A percentile compares a stretch with the other conserved stretches of the same genome.
phyloP scores from a whole-genome alignment of 1,140 invertebrate genomes.

The Zaprionus gabonicus region DNA sequence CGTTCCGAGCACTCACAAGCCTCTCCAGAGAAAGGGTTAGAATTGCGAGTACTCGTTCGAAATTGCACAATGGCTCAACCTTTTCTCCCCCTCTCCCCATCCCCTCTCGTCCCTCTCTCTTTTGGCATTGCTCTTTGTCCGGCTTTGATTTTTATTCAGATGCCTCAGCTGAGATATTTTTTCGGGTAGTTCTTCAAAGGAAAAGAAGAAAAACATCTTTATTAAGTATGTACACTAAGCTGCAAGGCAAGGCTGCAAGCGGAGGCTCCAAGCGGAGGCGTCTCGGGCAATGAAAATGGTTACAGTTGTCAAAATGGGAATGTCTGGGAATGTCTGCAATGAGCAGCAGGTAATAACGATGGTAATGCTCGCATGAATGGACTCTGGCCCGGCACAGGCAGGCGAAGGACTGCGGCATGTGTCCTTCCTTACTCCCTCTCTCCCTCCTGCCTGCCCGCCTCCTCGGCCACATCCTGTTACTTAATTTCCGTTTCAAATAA shows the following conservation, averaged over 20 bases:
- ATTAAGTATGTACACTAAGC: conserved; percentile 20
- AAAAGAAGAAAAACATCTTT: neutral
- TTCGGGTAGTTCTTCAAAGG: neutral
- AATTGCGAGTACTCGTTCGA: conserved; percentile 26
- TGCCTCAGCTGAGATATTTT: conserved; percentile 14
- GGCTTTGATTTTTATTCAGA: conserved; percentile 17
- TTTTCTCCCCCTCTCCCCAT: neutral
- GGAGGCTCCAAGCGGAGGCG: neutral
- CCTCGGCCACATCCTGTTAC: conserved; percentile 66
- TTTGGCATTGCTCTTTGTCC: conserved; percentile 18
- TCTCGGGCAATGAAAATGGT: neutral
- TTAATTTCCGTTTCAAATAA: conserved; percentile 81
- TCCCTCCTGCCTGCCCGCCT: too few relatives aligned
- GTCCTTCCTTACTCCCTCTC: neutral
- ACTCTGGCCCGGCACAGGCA: neutral
- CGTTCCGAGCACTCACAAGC: conserved; percentile 39
- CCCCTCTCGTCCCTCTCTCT: neutral
- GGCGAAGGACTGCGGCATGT: neutral
- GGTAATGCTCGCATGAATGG: conserved; percentile 9
- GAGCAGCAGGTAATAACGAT: conserved; percentile 33
- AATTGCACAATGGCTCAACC: conserved; percentile 12
- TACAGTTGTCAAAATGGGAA: conserved; percentile 15
- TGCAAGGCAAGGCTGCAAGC: neutral
- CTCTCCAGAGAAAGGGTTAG: conserved; percentile 60
- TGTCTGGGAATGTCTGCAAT: conserved; percentile 12